Conservation (phyloP, 2,797 vertebrate species). For the Onychomys torridus region DNA sequence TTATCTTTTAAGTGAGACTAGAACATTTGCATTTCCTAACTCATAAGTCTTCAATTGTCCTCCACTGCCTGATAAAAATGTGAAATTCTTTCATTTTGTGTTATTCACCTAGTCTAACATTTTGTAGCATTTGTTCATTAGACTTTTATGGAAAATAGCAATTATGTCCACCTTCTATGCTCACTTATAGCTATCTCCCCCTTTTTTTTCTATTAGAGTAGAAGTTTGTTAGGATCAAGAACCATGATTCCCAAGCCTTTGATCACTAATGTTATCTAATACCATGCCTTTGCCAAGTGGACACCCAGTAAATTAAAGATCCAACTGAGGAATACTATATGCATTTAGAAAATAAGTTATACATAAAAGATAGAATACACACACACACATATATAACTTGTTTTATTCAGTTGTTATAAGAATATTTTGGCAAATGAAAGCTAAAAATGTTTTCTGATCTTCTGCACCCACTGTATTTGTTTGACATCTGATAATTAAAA, state of each 20-base stretch:
- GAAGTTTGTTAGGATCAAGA: neutral
- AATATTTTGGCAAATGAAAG: slow-evolving; percentile 1
- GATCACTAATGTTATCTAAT: neutral
- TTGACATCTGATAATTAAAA: neutral
- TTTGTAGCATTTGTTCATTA: neutral
- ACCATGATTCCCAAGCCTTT: neutral
- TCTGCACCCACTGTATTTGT: neutral
- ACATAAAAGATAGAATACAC: neutral
- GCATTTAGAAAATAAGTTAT: neutral
- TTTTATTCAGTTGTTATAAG: neutral
- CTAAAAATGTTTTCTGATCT: neutral
- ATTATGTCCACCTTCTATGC: neutral
- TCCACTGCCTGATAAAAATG: neutral
- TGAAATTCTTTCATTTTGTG: neutral
- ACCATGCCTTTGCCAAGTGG: neutral
- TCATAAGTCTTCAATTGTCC: neutral
- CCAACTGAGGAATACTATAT: neutral
- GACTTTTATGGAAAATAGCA: neutral
- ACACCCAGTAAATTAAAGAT: neutral
- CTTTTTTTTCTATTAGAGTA: slow-evolving; percentile 7
- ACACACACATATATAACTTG: neutral
- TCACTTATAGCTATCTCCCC: neutral
- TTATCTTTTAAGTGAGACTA: neutral
- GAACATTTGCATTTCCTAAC: neutral
- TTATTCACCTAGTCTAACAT: neutral